Evolutionary conservation across 2,888 invertebrate species (phyloP).

Genomic region (Pyrgus malvae): DNA sequence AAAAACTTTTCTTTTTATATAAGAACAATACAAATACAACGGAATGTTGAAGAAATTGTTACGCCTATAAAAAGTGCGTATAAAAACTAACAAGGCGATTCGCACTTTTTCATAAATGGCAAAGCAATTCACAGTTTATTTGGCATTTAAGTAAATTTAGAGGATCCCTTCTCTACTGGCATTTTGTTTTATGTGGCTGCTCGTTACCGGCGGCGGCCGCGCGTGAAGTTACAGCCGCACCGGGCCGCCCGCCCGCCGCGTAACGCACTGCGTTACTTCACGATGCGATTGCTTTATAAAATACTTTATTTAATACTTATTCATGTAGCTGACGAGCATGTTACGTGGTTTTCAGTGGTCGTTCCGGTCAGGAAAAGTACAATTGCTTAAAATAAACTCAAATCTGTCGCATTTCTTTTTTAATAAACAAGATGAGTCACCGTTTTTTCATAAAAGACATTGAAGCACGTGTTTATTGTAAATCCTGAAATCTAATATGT

Average conservation of each 20-base stretch:
- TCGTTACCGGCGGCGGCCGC: constrained; percentile 78
- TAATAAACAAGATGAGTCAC: no score
- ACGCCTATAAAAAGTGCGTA: constrained; percentile 15
- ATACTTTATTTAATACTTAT: no score
- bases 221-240: constrained; percentile 78
- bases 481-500: no score
- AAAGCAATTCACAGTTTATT: constrained; percentile 78
- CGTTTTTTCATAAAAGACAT: no score
- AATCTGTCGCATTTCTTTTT: no score
- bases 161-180: constrained; percentile 74
- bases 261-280: constrained; percentile 28
- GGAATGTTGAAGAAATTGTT: neutral
- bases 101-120: constrained; percentile 66
- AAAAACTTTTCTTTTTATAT: no score
- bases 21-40: neutral
- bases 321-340: no score
- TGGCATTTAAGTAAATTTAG: constrained; percentile 79
- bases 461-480: no score
- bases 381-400: no score
- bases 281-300: neutral
- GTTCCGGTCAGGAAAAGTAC: no score
- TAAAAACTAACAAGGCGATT: constrained; percentile 22
- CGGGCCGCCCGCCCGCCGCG: constrained; percentile 49
- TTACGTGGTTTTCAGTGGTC: no score
- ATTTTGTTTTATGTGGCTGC: constrained; percentile 80